Base-by-base conservation (phyloP, 53 echinoderm and acorn worm species). In the Astropecten irregularis region DNA sequence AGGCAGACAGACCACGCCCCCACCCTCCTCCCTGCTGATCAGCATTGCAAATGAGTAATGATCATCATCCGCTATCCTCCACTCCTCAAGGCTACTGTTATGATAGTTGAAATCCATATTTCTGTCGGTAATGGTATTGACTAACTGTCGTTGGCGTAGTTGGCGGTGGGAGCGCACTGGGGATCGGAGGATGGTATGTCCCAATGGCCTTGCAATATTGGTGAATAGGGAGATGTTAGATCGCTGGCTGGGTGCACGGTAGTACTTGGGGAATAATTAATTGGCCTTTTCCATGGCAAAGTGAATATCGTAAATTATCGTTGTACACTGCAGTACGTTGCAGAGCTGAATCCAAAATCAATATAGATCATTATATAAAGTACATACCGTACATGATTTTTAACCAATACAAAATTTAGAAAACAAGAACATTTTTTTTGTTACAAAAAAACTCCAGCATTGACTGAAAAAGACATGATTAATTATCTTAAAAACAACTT, bases 81-180 rank as follows among this genome's bases (percentile, higher is more conserved):
- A 51, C 32, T 71, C 50, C 49, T 51, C 65, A 35, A 64, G 65
- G 35, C 68, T 28, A 26, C 57, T 74, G 74, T 74, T 74, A 57
- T 74, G 55, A 57, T 74, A 74, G 74, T 57, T 56, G 74, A 74
- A 73, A 74, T 79, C 79, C 79, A 79, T 79, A 79, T 79, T 79
- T 79, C 62, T 79, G 60, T 79, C 62, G 79, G 79, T 79, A 74
- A 74, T 74, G 74, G 74, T 74, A 74, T 74, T 74, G 74, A 74
- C 74, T 56, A 74, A 55, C 37, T 57, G 74, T 66, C 66, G 19
- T 34, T 21, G 21, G 15, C 20, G 36, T 19, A 29, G 61, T 30
- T 46, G 42, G 31, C 62, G 32, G 62, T 39, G 62, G 59, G 61
- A 44, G 39, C 60, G 47, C 46, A 4, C 16, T 54, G 54, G 54